A percentile compares a stretch with the other conserved stretches of the same genome.
Conservation (phyloP, 2,113 vertebrate genomes). For the Delphinus delphis region DNA sequence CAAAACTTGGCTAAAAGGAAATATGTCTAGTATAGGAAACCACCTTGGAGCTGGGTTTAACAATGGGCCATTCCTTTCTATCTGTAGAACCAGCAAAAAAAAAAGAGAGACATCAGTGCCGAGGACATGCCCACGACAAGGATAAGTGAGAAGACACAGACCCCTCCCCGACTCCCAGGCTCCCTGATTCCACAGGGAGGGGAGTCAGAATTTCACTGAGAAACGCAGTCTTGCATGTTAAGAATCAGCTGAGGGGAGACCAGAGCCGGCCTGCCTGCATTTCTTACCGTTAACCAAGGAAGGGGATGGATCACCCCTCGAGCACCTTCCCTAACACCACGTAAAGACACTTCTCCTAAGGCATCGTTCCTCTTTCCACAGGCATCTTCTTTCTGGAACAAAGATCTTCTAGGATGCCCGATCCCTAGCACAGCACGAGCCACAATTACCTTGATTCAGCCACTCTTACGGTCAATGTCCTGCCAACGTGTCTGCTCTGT, state of each 20-base stretch:
- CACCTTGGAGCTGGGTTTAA: not conserved
- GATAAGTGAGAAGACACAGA: not conserved
- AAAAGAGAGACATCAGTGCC: no score
- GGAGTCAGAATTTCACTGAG: not conserved
- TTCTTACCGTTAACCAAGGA: accelerated
- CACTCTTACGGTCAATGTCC: no score
- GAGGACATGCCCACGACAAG: accelerated
- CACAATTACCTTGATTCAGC: no score
- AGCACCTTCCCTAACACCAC: accelerated
- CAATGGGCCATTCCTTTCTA: accelerated
- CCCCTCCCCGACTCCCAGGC: no score
- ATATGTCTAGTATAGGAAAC: not conserved
- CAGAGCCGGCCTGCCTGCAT: not conserved
- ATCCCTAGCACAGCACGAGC: no score
- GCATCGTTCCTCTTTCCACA: no score
- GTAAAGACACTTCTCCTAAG: not conserved
- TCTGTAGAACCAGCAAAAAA: not conserved
- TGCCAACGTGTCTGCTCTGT: no score
- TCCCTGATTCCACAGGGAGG: not conserved
- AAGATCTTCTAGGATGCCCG: no score
- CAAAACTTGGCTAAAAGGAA: not conserved
- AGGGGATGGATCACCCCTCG: not conserved
- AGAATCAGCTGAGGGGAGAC: no score
- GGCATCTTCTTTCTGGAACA: no score
- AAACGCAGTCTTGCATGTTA: not conserved